Conservation (phyloP, 2,113 vertebrate genomes). For the Xenus cinereus region DNA sequence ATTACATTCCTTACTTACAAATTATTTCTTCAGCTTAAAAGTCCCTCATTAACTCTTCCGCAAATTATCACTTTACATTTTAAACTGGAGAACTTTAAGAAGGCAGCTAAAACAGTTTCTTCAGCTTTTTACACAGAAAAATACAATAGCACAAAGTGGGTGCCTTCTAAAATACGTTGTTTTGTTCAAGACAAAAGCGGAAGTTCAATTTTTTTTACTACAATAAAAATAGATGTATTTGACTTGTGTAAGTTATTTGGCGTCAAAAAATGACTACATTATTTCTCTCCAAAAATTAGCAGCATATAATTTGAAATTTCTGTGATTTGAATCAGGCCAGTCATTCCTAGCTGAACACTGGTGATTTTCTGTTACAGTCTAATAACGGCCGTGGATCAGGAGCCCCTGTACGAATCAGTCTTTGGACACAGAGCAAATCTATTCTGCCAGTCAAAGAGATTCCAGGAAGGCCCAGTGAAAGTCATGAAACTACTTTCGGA, state of each 20-base stretch:
- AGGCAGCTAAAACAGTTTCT: not conserved
- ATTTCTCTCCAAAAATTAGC: not conserved
- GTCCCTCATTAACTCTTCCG: not conserved
- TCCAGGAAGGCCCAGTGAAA: not conserved
- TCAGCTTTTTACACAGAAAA: not conserved
- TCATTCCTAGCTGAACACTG: not conserved
- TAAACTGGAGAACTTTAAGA: not conserved
- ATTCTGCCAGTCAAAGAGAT: not conserved
- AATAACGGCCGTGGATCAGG: not conserved
- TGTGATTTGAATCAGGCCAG: not conserved
- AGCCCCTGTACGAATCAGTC: not conserved
- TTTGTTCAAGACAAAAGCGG: not conserved
- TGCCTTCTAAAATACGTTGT: not conserved
- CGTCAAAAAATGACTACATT: not conserved
- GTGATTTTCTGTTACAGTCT: not conserved
- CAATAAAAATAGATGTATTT: slow-evolving; percentile 13
- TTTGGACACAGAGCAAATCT: not conserved
- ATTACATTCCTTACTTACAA: not conserved
- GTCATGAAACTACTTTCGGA: not conserved
- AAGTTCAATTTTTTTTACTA: not conserved
- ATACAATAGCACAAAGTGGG: not conserved
- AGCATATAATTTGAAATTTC: not conserved
- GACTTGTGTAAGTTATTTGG: not conserved
- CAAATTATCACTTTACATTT: not conserved
- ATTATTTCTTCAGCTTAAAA: not conserved